Evolutionary conservation across 2,888 invertebrate species (phyloP).

Genomic region (Euproctis similis): DNA sequence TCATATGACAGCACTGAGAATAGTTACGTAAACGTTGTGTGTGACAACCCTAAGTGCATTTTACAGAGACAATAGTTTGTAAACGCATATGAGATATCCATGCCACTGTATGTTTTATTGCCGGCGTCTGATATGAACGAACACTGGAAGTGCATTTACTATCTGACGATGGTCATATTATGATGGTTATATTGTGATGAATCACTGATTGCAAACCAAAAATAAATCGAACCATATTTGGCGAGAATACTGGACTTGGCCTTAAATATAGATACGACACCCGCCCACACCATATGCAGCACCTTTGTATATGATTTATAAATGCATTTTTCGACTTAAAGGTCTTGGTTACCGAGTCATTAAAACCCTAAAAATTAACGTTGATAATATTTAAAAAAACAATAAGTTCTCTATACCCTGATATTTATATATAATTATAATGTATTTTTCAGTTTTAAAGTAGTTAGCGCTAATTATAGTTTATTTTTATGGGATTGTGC

Average conservation of each 20-base stretch:
- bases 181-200: conserved; percentile 26
- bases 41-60: conserved; percentile 22
- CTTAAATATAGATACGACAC: conserved; percentile 12
- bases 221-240: conserved; percentile 15
- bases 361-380: too few species aligned
- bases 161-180: too few species aligned
- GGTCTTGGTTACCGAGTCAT: too few species aligned
- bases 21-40: too few species aligned
- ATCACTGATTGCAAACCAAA: conserved; percentile 22
- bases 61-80: conserved; percentile 34
- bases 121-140: conserved; percentile 30
- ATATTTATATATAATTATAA: too few species aligned
- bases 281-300: conserved; percentile 5
- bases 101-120: conserved; percentile 18
- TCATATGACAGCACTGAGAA: too few species aligned
- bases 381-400: too few species aligned
- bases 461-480: too few species aligned
- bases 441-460: too few species aligned
- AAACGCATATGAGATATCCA: conserved; percentile 23
- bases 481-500: too few species aligned
- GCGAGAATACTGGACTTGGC: conserved; percentile 8
- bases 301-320: conserved; percentile 1
- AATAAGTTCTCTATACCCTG: too few species aligned
- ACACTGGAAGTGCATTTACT: conserved; percentile 36
- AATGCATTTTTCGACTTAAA: too few species aligned